A percentile compares a stretch with the other conserved stretches of the same genome.
These are phyloP conservation scores for Catocala nupta DNA, from an alignment of 2,888 invertebrate species.

Conservation along the genomic window DNA sequence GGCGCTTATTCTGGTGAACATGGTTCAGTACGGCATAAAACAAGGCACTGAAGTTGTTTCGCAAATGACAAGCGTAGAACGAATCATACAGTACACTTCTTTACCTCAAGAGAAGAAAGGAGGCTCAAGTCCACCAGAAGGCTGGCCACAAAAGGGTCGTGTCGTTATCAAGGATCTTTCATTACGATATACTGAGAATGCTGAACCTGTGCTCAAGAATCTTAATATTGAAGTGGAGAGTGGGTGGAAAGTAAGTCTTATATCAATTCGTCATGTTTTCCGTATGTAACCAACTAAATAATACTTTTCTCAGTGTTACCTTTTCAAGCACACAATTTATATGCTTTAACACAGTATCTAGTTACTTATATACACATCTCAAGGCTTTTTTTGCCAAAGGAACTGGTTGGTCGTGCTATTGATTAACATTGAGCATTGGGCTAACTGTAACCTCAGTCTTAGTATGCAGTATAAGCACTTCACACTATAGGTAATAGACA, in stretches of 20 bases:
- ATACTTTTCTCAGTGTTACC: no score
- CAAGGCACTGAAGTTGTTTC: slow-evolving; percentile 92
- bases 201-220: slow-evolving; percentile 86
- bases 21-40: slow-evolving; percentile 94
- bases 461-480: no score
- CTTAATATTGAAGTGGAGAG: slow-evolving; percentile 54
- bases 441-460: no score
- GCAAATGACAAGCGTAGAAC: slow-evolving; percentile 93
- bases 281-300: no score
- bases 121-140: slow-evolving; percentile 85
- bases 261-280: no score
- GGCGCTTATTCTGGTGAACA: slow-evolving; percentile 91
- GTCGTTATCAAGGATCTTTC: slow-evolving; percentile 88
- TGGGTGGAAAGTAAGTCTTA: slow-evolving; percentile 58
- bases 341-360: no score
- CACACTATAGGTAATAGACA: no score
- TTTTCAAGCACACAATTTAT: no score
- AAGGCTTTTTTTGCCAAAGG: no score
- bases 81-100: slow-evolving; percentile 92
- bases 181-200: slow-evolving; percentile 88
- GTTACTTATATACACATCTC: no score
- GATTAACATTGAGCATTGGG: no score
- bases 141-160: slow-evolving; percentile 89
- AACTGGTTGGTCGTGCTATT: no score
- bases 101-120: slow-evolving; percentile 91